A percentile compares a stretch with the other conserved stretches of the same genome.
Evolutionary conservation across 2,797 vertebrate species (phyloP).

Genomic region (Sarcophilus harrisii): DNA sequence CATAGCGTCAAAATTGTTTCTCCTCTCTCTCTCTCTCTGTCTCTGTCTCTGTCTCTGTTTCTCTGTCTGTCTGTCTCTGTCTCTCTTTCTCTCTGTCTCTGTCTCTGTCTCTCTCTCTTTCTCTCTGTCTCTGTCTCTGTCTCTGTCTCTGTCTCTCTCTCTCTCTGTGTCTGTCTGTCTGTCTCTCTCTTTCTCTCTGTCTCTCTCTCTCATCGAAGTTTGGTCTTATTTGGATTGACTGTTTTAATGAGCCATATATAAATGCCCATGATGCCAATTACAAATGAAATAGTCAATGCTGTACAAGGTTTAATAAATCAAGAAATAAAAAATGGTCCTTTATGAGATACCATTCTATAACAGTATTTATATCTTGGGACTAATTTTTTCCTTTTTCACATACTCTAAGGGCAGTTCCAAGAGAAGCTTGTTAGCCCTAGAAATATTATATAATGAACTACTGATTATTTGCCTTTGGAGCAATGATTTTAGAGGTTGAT

Average conservation of each 20-base stretch:
- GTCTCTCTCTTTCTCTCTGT: slow-evolving; percentile 20
- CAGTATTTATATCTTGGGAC: slow-evolving; percentile 32
- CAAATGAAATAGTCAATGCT: slow-evolving; percentile 12
- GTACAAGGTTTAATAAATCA: slow-evolving; percentile 36
- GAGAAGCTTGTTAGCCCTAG: slow-evolving; percentile 11
- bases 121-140: not conserved
- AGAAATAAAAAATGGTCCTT: slow-evolving; percentile 22
- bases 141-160: slow-evolving; percentile 6
- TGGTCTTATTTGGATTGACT: slow-evolving; percentile 34
- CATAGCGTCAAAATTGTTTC: not conserved
- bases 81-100: too few relatives aligned
- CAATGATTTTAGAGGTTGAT: slow-evolving; percentile 36
- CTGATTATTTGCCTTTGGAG: slow-evolving; percentile 20
- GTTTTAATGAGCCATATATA: slow-evolving; percentile 12
- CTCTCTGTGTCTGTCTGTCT: not conserved
- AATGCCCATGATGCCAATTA: slow-evolving; percentile 10
- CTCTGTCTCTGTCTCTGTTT: slow-evolving; percentile 24
- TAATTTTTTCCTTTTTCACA: slow-evolving; percentile 31
- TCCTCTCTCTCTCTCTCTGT: not conserved
- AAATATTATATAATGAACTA: not conserved
- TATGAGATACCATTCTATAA: slow-evolving; percentile 16
- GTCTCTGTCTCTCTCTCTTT: not conserved
- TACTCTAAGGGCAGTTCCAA: slow-evolving; percentile 11
- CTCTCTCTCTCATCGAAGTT: not conserved
- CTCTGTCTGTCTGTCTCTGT: slow-evolving; percentile 16